These are phyloP conservation scores for Sarotherodon lohbergeri DNA, from an alignment of 2,113 vertebrate species.

Conservation along the genomic window DNA sequence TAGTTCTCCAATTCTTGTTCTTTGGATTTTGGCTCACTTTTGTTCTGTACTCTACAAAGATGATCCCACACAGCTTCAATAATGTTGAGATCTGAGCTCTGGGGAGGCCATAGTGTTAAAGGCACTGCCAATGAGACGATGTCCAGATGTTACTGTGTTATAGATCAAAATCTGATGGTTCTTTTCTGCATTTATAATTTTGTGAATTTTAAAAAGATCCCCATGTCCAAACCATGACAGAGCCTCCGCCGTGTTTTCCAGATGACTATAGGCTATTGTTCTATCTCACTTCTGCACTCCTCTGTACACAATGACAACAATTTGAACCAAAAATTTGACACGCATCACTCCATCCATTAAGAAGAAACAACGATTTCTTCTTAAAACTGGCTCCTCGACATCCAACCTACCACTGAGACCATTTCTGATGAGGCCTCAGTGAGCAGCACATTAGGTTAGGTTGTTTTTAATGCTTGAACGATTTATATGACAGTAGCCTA, in stretches of 20 bases:
- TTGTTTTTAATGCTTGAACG: background rate
- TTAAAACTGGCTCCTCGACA: background rate
- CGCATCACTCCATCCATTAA: background rate
- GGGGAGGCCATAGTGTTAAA: background rate
- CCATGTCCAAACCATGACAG: background rate
- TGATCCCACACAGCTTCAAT: too few species aligned
- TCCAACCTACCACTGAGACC: background rate
- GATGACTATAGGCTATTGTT: background rate
- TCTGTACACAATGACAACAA: fast-evolving
- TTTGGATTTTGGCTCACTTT: background rate
- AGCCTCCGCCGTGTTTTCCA: background rate
- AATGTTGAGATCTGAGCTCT: too few species aligned
- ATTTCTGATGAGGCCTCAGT: background rate
- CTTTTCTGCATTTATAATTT: background rate
- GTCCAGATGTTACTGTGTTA: background rate
- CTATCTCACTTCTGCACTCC: background rate
- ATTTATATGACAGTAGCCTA: background rate
- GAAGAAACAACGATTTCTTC: background rate
- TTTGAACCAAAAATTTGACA: background rate
- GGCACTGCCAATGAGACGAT: background rate
- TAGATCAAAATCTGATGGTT: background rate
- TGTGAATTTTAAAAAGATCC: background rate
- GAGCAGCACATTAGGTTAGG: background rate
- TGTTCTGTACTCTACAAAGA: fast-evolving
- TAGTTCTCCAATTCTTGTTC: background rate